These are phyloP conservation scores for Zeugodacus cucurbitae DNA, from an alignment of 1,140 invertebrate species.

Conservation along the genomic window DNA sequence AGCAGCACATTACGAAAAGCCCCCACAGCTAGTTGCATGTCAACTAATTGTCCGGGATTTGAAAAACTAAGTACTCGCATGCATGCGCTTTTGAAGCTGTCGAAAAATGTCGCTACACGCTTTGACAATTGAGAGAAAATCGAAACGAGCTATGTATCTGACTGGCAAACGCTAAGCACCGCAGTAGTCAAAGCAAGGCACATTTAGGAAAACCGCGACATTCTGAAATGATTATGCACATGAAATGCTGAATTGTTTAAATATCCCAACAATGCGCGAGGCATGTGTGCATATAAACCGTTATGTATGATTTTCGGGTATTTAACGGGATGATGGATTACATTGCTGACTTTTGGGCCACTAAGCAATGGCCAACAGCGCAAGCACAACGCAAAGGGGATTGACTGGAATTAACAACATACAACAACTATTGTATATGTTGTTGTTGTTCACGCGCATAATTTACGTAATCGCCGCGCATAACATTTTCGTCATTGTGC, in stretches of 20 bases:
- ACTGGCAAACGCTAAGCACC: not conserved
- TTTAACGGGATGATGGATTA: slow-evolving; percentile 19
- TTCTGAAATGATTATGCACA: not conserved
- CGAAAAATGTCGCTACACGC: not conserved
- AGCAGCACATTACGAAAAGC: not conserved
- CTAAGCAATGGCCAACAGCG: not conserved
- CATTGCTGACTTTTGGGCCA: slow-evolving; percentile 16
- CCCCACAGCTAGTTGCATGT: not conserved
- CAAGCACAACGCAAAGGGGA: not conserved
- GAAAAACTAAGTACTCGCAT: not conserved
- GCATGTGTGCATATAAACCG: not conserved
- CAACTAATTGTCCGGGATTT: slow-evolving; percentile 12
- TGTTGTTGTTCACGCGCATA: slow-evolving; percentile 10
- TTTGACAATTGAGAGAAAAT: not conserved
- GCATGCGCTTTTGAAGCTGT: not conserved
- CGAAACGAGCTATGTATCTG: not conserved
- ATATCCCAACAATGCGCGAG: not conserved
- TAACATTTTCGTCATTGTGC: not conserved
- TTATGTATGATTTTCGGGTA: not conserved
- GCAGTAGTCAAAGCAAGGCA: not conserved
- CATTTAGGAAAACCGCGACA: not conserved
- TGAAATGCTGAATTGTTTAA: not conserved
- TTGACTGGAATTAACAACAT: not conserved
- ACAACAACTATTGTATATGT: not conserved
- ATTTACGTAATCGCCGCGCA: not conserved